Base-by-base conservation (phyloP, 2,797 vertebrate genomes). In the Acrocephalus scirpaceus region DNA sequence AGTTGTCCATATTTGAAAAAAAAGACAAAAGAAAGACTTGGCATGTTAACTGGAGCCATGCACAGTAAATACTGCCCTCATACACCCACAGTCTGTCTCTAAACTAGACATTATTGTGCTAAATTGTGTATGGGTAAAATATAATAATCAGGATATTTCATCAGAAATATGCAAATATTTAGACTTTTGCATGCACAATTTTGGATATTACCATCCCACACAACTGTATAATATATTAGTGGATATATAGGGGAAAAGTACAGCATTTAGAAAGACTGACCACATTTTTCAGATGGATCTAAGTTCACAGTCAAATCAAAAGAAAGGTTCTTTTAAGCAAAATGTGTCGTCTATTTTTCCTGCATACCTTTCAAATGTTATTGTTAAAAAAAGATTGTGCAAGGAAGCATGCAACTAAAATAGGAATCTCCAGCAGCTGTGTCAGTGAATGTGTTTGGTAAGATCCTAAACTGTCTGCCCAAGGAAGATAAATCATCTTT, bases 81-180 rank as follows among this genome's bases (percentile, higher is more conserved):
- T 0, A 2, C 22, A 72, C 50, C 32, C 18, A 13, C 54, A 88
- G 9, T 22, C 61, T 86, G 45, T 27, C 79, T 75, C 72, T 65
- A 90, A 75, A 86, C 4, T 22, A 84, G 72, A 27, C 0, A 2
- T 23, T 29, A 78, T 8, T 65, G 45, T 53, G 64, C 40, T 80
- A 62, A 82, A 80, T 27, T 56, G 18, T 77, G 16, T 30, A 58
- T 0, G 26, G 38, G 47, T 60, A 48, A 91, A 95, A 77, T 48
- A n/a, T 2, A 85, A 74, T 60, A 71, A 48, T 58, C 27, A 56
- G 29, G 10, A 62, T 29, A 19, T 62, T 80, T 77, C 25, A 86
- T 25, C 21, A 88, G 42, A 91, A 91, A 80, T 51, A 92, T 20
- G 34, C 27, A 87, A 85, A 94, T 77, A 87, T 89, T 74, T 67